phyloP scores from a whole-genome alignment of 2,888 invertebrate genomes.

The Clusia tigrina region DNA sequence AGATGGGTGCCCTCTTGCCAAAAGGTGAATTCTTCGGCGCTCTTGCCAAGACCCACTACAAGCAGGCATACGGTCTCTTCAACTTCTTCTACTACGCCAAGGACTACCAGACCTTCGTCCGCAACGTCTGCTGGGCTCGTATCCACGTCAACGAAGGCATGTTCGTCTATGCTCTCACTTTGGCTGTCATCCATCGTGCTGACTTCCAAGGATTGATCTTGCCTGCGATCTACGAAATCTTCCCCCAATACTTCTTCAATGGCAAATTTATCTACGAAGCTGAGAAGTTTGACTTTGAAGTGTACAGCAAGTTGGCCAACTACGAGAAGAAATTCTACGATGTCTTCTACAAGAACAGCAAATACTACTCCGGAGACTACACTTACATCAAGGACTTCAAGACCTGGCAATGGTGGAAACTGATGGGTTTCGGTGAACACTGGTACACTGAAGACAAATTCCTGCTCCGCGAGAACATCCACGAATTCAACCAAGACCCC shows the following conservation, averaged over 20 bases:
- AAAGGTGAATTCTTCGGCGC: slow-evolving; percentile 67
- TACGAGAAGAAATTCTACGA: slow-evolving; percentile 54
- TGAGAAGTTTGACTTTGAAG: slow-evolving; percentile 67
- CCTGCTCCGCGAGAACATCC: slow-evolving; percentile 52
- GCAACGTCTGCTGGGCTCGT: slow-evolving; percentile 74
- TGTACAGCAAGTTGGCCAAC: slow-evolving; percentile 63
- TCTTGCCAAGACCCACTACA: slow-evolving; percentile 65
- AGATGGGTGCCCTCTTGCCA: slow-evolving; percentile 65
- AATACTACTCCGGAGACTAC: slow-evolving; percentile 43
- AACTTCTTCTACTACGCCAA: slow-evolving; percentile 75
- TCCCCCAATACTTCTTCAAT: slow-evolving; percentile 77
- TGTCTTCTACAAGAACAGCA: slow-evolving; percentile 46
- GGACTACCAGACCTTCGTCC: slow-evolving; percentile 75
- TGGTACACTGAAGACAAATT: slow-evolving; percentile 48
- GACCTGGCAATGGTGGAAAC: slow-evolving; percentile 58
- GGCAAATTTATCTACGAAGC: slow-evolving; percentile 74
- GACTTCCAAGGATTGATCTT: slow-evolving; percentile 73
- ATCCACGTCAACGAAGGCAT: slow-evolving; percentile 74
- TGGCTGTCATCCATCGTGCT: slow-evolving; percentile 71
- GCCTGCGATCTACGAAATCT: slow-evolving; percentile 77
- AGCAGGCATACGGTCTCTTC: slow-evolving; percentile 69
- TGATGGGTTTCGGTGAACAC: slow-evolving; percentile 55
- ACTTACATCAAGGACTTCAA: slow-evolving; percentile 55
- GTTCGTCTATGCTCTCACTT: slow-evolving; percentile 72
- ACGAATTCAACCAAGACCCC: slow-evolving; percentile 45